phyloP scores from a whole-genome alignment of 2,113 vertebrate species.

The Ovis canadensis region DNA sequence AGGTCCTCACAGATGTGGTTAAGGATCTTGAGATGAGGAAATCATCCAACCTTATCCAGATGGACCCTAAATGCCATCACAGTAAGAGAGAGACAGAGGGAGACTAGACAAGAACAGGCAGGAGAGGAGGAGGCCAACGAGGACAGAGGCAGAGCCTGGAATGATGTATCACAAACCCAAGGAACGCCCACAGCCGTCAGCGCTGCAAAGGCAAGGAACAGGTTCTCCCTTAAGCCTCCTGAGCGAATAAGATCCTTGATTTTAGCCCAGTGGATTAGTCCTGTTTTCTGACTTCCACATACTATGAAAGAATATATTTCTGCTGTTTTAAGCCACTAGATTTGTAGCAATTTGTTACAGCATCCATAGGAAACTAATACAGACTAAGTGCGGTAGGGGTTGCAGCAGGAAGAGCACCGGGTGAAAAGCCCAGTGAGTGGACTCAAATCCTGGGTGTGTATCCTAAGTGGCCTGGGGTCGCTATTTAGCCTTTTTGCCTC shows the following conservation, averaged over 20 bases:
- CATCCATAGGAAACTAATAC: background rate
- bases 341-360: background rate
- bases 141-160: background rate
- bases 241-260: background rate
- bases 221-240: fast-evolving
- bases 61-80: background rate
- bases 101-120: too few species aligned
- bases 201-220: fast-evolving
- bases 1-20: background rate
- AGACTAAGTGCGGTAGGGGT: background rate
- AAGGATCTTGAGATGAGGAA: background rate
- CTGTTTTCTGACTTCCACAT: background rate
- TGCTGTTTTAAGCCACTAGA: background rate
- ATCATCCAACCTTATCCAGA: background rate
- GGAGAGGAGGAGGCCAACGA: fast-evolving
- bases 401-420: fast-evolving
- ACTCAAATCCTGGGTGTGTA: background rate
- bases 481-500: background rate
- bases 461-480: too few species aligned
- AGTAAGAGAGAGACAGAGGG: background rate
- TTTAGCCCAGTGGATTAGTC: background rate
- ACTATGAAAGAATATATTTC: background rate
- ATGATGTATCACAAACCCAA: fast-evolving
- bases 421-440: background rate
- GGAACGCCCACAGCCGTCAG: background rate